Evolutionary conservation across 2,888 invertebrate species (phyloP).

Genomic region (Terebella lapidaria): DNA sequence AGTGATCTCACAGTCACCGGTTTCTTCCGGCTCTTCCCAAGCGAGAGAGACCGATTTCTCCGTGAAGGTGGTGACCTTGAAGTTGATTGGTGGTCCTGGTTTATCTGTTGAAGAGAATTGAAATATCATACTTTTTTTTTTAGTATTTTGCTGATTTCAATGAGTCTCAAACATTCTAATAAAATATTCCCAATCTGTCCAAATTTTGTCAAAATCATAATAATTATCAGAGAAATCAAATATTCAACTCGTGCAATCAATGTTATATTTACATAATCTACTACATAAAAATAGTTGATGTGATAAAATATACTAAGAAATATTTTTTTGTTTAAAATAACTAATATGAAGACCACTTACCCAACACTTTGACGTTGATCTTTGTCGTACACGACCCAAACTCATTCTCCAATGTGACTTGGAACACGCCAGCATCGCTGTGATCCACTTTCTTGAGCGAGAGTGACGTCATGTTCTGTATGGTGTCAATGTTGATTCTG

Average conservation of each 20-base stretch:
- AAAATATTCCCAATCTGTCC: not conserved
- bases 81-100: conserved; percentile 28
- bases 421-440: conserved; percentile 28
- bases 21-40: conserved; percentile 20
- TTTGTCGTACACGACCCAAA: conserved; percentile 23
- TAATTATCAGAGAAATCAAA: too few relatives aligned
- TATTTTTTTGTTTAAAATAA: too few relatives aligned
- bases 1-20: conserved; percentile 23
- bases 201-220: not conserved
- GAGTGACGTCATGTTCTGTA: conserved; percentile 28
- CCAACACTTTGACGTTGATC: conserved; percentile 50
- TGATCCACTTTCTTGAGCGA: conserved; percentile 24
- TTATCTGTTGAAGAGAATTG: conserved; percentile 21
- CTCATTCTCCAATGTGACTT: conserved; percentile 28
- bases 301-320: too few relatives aligned
- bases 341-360: conserved; percentile 59
- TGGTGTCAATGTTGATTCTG: conserved; percentile 23
- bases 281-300: too few relatives aligned
- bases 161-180: not conserved
- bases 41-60: conserved; percentile 37
- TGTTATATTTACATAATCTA: too few relatives aligned
- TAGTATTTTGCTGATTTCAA: not conserved
- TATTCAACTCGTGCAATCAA: too few relatives aligned
- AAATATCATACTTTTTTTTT: not conserved
- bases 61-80: conserved; percentile 20